Conservation (phyloP, 1,140 invertebrate genomes). For the Drosophila erecta region DNA sequence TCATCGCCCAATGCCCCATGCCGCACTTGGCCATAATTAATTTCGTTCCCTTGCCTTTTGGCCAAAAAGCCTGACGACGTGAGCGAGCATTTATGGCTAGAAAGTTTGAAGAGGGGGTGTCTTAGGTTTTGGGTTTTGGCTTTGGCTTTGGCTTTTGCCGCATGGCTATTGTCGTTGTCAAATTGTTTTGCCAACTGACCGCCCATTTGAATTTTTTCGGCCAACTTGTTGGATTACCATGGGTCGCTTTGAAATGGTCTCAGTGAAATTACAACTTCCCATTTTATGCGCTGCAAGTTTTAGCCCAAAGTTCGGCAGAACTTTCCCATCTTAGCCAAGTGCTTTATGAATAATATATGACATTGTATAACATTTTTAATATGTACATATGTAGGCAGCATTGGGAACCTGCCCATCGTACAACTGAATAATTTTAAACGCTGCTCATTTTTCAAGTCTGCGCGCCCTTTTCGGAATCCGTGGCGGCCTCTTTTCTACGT, state of each 20-base stretch:
- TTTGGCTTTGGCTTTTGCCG: conserved; percentile 33
- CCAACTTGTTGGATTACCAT: conserved; percentile 47
- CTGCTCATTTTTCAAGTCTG: conserved; percentile 73
- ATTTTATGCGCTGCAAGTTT: conserved; percentile 4
- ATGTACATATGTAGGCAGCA: background rate
- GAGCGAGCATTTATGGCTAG: conserved; percentile 69
- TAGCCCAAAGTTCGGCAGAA: conserved; percentile 3
- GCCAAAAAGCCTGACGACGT: conserved; percentile 46
- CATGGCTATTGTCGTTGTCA: conserved; percentile 50
- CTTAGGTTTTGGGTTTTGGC: conserved; percentile 26
- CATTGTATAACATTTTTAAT: conserved; percentile 3
- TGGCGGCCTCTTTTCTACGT: conserved; percentile 63
- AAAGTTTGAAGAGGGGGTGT: conserved; percentile 44
- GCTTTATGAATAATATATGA: conserved; percentile 23
- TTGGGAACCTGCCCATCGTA: conserved; percentile 37
- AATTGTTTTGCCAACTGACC: conserved; percentile 77
- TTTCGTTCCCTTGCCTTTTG: conserved; percentile 53
- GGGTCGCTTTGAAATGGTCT: conserved; percentile 19
- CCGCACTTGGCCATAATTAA: conserved; percentile 77
- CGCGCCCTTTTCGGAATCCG: conserved; percentile 35
- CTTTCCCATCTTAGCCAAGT: conserved; percentile 5
- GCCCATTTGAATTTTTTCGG: conserved; percentile 67
- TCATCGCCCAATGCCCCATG: conserved; percentile 53
- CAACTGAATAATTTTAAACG: conserved; percentile 72
- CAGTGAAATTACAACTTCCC: conserved; percentile 4